Evolutionary conservation across 2,888 invertebrate species (phyloP).

Genomic region (Scaptomyza tumidula): DNA sequence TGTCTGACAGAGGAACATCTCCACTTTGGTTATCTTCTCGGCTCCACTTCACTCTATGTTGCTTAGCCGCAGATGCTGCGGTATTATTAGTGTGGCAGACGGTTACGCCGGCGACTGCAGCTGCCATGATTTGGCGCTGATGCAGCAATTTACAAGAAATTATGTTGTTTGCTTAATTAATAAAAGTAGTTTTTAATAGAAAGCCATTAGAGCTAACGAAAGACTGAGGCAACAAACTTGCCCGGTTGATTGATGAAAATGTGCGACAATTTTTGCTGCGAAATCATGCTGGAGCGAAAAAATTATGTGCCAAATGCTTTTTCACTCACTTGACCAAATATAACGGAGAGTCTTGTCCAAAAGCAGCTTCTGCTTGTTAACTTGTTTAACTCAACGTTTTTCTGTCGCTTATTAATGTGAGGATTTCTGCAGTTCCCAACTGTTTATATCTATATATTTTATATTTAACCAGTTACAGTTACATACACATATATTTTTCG

Average conservation of each 20-base stretch:
- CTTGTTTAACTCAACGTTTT: too few species aligned
- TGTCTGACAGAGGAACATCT: conserved; percentile 40
- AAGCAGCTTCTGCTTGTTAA: conserved; percentile 1
- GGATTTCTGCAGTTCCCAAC: conserved; percentile 15
- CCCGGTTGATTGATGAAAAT: conserved; percentile 44
- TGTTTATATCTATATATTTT: too few species aligned
- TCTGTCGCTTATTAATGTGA: conserved; percentile 7
- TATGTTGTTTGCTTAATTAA: conserved; percentile 80
- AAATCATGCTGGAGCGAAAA: conserved; percentile 24
- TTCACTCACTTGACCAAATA: conserved; percentile 22
- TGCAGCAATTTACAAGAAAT: conserved; percentile 76
- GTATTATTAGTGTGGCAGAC: conserved; percentile 68
- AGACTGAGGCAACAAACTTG: conserved; percentile 59
- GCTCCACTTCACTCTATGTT: conserved; percentile 11
- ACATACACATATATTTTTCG: neutral
- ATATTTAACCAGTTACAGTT: conserved; percentile 2
- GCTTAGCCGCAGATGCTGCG: conserved; percentile 48
- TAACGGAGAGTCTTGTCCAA: neutral
- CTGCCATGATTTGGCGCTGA: conserved; percentile 76
- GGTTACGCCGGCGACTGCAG: conserved; percentile 56
- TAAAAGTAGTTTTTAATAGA: conserved; percentile 80
- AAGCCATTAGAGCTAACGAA: conserved; percentile 61
- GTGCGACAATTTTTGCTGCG: conserved; percentile 30
- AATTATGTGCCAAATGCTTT: conserved; percentile 24
- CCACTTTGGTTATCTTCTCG: conserved; percentile 45